Conservation (phyloP, 2,113 vertebrate species). For the Andinoacara biseriatus region DNA sequence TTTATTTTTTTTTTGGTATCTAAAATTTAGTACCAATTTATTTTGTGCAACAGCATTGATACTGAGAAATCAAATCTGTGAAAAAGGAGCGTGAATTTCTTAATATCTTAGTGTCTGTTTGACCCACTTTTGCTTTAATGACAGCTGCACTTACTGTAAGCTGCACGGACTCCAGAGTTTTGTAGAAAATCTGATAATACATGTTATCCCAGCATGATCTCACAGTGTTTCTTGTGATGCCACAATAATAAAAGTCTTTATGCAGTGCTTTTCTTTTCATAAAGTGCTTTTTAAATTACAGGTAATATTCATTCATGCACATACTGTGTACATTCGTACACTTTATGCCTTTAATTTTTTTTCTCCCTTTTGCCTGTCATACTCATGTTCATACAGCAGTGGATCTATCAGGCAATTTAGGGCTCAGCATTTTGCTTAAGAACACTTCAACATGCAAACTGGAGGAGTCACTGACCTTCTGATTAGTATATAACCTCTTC, state of each 20-base stretch:
- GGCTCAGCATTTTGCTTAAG: background rate
- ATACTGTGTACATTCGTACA: background rate
- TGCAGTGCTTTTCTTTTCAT: background rate
- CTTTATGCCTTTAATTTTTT: background rate
- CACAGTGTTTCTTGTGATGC: background rate
- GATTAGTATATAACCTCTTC: background rate
- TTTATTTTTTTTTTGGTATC: background rate
- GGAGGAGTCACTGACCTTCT: background rate
- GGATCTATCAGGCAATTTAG: background rate
- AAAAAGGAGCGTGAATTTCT: background rate
- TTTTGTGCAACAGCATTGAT: background rate
- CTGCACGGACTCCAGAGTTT: background rate
- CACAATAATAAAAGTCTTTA: background rate
- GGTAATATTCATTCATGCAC: background rate
- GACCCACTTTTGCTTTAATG: background rate
- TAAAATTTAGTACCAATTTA: background rate
- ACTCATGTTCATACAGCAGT: background rate
- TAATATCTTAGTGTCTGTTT: background rate
- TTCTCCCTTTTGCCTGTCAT: background rate
- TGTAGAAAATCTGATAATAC: background rate
- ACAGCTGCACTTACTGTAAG: background rate
- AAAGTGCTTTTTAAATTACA: background rate
- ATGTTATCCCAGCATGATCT: background rate
- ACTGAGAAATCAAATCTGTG: background rate
- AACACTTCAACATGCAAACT: background rate